A percentile compares a stretch with the other conserved stretches of the same genome.
These are phyloP conservation scores for Collichthys lucidus DNA, from an alignment of 2,113 vertebrate genomes.

Conservation along the genomic window DNA sequence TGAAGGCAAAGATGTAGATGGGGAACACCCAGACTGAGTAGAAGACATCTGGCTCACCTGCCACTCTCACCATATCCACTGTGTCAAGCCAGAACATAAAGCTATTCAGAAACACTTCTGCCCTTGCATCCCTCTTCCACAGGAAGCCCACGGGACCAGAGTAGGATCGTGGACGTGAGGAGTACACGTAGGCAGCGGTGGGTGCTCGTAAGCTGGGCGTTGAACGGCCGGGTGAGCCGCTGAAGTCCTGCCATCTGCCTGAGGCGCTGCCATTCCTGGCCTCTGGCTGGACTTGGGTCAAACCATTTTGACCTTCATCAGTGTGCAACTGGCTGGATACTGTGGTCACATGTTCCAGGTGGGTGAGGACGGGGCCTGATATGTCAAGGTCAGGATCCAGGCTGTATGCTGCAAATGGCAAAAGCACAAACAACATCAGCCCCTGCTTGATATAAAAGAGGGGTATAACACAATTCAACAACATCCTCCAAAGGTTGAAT, in stretches of 20 bases:
- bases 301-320: constrained; percentile 51
- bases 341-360: constrained; percentile 76
- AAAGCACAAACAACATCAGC: constrained; percentile 15
- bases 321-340: constrained; percentile 69
- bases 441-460: neutral
- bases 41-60: constrained; percentile 70
- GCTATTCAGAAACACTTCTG: constrained; percentile 77
- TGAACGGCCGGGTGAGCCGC: neutral
- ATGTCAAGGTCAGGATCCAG: constrained; percentile 65
- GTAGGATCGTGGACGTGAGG: constrained; percentile 44
- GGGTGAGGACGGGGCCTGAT: constrained; percentile 74
- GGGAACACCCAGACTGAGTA: constrained; percentile 85
- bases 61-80: constrained; percentile 85
- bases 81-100: constrained; percentile 89
- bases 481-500: too few relatives aligned
- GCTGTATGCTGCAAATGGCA: constrained; percentile 62
- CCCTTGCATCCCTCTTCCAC: constrained; percentile 75
- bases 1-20: constrained; percentile 82
- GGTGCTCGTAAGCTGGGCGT: constrained; percentile 9
- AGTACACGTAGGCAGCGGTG: constrained; percentile 70
- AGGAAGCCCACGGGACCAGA: constrained; percentile 65
- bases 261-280: constrained; percentile 49
- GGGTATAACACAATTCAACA: too few relatives aligned
- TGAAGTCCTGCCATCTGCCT: constrained; percentile 24
- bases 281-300: constrained; percentile 27